phyloP scores from a whole-genome alignment of 2,113 vertebrate species.

The Indri indri region DNA sequence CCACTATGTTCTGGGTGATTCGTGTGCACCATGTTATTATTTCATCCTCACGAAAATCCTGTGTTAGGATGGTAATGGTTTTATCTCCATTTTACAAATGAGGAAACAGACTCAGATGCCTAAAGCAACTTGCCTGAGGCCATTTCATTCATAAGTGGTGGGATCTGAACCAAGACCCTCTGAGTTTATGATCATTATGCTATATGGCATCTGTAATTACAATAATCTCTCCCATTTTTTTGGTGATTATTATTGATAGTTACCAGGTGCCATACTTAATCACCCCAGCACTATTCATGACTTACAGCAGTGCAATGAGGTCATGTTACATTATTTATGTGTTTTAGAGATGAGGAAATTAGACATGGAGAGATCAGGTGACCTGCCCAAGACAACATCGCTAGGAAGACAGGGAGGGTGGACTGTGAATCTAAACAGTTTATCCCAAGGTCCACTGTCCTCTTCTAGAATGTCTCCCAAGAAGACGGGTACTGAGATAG shows the following conservation, averaged over 20 bases:
- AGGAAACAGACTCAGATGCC: not conserved
- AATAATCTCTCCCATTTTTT: not conserved
- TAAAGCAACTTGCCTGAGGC: not conserved
- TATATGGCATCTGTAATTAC: not conserved
- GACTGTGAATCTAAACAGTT: not conserved
- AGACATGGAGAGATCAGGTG: not conserved
- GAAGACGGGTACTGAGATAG: not conserved
- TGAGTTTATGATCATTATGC: not conserved
- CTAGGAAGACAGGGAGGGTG: not conserved
- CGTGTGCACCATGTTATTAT: accelerated
- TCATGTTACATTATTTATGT: not conserved
- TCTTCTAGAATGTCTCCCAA: not conserved
- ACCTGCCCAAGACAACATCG: not conserved
- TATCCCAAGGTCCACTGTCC: not conserved
- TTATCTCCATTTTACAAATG: not conserved
- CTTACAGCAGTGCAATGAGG: not conserved
- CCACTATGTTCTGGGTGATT: not conserved
- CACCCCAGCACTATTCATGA: not conserved
- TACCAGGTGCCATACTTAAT: not conserved
- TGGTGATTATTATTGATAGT: not conserved
- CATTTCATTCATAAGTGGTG: not conserved
- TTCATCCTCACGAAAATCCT: not conserved
- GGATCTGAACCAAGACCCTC: not conserved
- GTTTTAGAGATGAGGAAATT: not conserved
- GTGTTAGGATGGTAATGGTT: not conserved